Percentiles rank a stretch among this genome's conserved stretches.
These are phyloP conservation scores for Drosophila borealis DNA, from an alignment of 2,888 invertebrate genomes.

Conservation along the genomic window DNA sequence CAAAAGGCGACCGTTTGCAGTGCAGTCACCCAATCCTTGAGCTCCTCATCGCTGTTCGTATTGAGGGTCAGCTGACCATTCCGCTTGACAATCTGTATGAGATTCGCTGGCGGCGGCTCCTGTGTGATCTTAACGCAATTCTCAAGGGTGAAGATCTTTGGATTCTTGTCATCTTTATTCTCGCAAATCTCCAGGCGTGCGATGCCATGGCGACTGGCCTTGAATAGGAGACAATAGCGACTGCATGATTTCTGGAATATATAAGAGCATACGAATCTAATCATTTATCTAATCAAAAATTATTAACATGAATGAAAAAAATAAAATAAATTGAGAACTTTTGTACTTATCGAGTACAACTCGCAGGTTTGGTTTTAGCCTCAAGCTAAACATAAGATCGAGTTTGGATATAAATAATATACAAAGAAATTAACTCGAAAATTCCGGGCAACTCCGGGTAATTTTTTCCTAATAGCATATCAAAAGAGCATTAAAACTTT, in stretches of 20 bases:
- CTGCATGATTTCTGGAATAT: conserved; percentile 91
- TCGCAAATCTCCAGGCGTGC: conserved; percentile 94
- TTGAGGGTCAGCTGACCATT: conserved; percentile 88
- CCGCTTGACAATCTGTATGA: conserved; percentile 90
- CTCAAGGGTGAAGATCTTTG: conserved; percentile 93
- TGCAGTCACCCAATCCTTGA: conserved; percentile 91
- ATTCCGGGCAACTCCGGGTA: too few relatives aligned
- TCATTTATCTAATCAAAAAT: too few relatives aligned
- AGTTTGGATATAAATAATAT: too few relatives aligned
- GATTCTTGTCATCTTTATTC: conserved; percentile 90
- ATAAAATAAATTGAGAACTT: not conserved
- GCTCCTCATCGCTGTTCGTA: conserved; percentile 88
- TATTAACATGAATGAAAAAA: too few relatives aligned
- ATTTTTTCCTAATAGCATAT: too few relatives aligned
- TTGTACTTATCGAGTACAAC: not conserved
- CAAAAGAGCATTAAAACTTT: not conserved
- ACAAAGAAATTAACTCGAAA: too few relatives aligned
- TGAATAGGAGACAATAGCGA: conserved; percentile 88
- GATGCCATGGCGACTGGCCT: conserved; percentile 93
- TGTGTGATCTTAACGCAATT: conserved; percentile 94
- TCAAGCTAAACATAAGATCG: not conserved
- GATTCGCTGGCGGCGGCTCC: conserved; percentile 87
- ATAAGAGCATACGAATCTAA: not conserved
- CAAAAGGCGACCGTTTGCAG: conserved; percentile 93
- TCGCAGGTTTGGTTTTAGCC: not conserved